Conservation (phyloP, 2,797 vertebrate species). For the Pseudomugil tenellus region DNA sequence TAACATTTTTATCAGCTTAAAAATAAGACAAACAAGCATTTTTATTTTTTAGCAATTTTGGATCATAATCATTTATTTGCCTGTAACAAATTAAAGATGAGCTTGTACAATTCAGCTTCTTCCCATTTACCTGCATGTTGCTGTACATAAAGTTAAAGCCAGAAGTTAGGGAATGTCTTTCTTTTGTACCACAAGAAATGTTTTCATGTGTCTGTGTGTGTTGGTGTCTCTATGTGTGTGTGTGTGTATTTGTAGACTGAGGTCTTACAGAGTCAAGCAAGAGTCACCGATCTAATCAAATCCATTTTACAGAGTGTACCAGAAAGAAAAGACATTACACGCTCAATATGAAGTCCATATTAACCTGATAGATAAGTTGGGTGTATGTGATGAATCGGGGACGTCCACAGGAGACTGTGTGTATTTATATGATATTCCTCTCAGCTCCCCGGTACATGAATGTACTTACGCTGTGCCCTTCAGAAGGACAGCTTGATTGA, state of each 20-base stretch:
- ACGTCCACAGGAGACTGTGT: slow-evolving; percentile 25
- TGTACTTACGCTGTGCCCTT: slow-evolving; percentile 45
- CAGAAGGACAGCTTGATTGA: slow-evolving; percentile 61
- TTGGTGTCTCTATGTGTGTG: slow-evolving; percentile 4
- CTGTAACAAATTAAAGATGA: neutral
- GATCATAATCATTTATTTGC: neutral
- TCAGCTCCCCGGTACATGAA: slow-evolving; percentile 24
- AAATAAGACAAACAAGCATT: neutral
- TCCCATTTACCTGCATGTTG: slow-evolving; percentile 5
- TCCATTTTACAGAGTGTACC: slow-evolving; percentile 46
- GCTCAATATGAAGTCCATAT: slow-evolving; percentile 49
- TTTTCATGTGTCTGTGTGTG: neutral
- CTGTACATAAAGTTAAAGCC: slow-evolving; percentile 6
- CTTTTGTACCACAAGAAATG: slow-evolving; percentile 17
- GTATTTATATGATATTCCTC: slow-evolving; percentile 27
- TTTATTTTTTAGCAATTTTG: neutral
- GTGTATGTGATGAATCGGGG: slow-evolving; percentile 31
- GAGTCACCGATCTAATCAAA: slow-evolving; percentile 56
- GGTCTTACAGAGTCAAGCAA: slow-evolving; percentile 33
- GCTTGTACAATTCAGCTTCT: neutral
- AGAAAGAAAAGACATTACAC: slow-evolving; percentile 46
- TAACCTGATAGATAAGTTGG: slow-evolving; percentile 38
- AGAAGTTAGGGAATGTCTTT: slow-evolving; percentile 19
- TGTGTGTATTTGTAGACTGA: slow-evolving; percentile 12
- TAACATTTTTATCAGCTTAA: neutral